Evolutionary conservation across 2,797 vertebrate species (phyloP), one percentile per base, ranked within the genome.

Genomic region (Microchirus variegatus): DNA sequence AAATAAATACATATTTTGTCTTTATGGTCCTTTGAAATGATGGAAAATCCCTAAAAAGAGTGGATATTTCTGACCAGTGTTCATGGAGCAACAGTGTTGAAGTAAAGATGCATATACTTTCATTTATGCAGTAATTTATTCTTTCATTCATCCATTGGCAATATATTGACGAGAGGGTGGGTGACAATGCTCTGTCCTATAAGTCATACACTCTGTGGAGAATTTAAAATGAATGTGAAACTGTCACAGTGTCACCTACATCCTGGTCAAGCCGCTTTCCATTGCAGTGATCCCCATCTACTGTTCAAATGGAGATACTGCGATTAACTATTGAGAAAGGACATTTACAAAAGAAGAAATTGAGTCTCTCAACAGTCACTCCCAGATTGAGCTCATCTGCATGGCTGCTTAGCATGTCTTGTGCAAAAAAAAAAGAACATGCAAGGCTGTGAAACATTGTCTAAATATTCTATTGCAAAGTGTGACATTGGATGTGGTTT

Each of bases 221-320:
- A 72, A 78, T 80, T 70, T 3, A 57, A 60, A 73, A 68, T 82
- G 63, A 80, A 82, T 87, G 80, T 83, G 77, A 72, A 82, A 76
- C 68, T 83, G 73, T 83, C 75, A 75, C 67, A 73, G 77, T 82
- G 81, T 88, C 81, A 85, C 82, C 73, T 76, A 86, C 77, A 82
- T 82, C 83, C 78, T 53, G 67, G 87, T 79, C 59, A 43, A 82
- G 72, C 69, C 64, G 84, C 80, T 84, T 86, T 87, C 78, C 74
- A 84, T 90, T 87, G 89, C 80, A 71, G 76, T 84, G 78, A 84
- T 90, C 90, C 86, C 92, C 92, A 90, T 90, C 92, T 92, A 83
- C 90, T 93, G 91, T 89, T 88, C 82, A 90, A 83, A 85, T 59
- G 3, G 53, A 78, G 88, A 86, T 46, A 91, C 79, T 93, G 82